phyloP scores from a whole-genome alignment of 2,797 vertebrate genomes.

The Urocyon cinereoargenteus region DNA sequence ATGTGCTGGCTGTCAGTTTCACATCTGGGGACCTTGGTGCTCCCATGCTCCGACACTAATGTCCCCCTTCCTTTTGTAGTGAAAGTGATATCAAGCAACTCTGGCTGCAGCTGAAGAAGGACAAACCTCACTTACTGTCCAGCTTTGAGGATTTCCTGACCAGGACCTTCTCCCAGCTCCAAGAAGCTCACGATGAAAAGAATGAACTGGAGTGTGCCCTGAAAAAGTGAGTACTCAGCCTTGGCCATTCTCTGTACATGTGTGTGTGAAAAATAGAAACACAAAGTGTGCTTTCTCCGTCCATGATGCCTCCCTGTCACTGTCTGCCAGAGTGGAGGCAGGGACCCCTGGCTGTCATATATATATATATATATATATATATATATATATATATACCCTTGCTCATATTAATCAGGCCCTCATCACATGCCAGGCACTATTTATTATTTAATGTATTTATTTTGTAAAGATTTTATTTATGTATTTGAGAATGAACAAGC shows the following conservation, averaged over 20 bases:
- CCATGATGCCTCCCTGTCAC: fast-evolving
- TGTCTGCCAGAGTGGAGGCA: fast-evolving
- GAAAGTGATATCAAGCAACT: conserved; percentile 91
- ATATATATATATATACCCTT: not conserved
- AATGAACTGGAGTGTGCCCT: conserved; percentile 93
- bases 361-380: not conserved
- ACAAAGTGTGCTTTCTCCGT: fast-evolving
- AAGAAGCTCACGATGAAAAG: conserved; percentile 94
- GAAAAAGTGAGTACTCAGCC: conserved; percentile 88
- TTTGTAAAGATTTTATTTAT: too few species aligned
- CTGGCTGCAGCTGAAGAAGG: conserved; percentile 93
- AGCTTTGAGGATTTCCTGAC: conserved; percentile 95
- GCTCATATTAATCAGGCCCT: not conserved
- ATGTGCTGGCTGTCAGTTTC: not conserved
- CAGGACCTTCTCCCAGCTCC: conserved; percentile 93
- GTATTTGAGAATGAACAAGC: too few species aligned
- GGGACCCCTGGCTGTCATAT: fast-evolving
- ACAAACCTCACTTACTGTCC: conserved; percentile 93
- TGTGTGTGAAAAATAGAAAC: not conserved
- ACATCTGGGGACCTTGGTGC: not conserved
- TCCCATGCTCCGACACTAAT: not conserved
- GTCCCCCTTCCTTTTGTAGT: conserved; percentile 84
- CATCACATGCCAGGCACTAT: not conserved
- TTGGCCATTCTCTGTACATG: not conserved
- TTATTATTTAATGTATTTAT: too few species aligned